These are phyloP conservation scores for Notarius quadriscutis DNA, from an alignment of 2,113 vertebrate genomes.

Conservation along the genomic window DNA sequence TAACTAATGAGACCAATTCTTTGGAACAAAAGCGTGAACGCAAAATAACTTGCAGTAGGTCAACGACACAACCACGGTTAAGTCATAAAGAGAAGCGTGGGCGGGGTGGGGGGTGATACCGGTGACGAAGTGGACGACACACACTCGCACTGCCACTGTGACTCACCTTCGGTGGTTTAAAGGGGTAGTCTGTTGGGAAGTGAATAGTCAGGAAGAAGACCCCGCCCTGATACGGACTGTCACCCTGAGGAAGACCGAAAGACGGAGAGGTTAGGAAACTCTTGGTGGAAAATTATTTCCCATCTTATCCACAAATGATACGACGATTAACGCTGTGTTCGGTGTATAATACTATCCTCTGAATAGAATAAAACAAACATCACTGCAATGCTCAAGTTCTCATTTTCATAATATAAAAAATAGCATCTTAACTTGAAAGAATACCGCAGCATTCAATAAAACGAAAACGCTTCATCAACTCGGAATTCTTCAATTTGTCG, in stretches of 20 bases:
- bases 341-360: neutral
- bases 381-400: neutral
- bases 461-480: neutral
- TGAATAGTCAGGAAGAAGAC: slow-evolving; percentile 94
- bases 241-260: slow-evolving; percentile 71
- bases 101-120: no score
- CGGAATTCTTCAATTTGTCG: neutral
- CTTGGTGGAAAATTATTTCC: neutral
- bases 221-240: slow-evolving; percentile 93
- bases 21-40: neutral
- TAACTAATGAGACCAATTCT: neutral
- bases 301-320: neutral
- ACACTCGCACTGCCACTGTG: slow-evolving; percentile 25
- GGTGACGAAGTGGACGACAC: neutral
- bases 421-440: no score
- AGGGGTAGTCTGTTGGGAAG: slow-evolving; percentile 95
- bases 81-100: neutral
- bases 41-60: neutral
- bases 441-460: neutral
- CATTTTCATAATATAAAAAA: neutral
- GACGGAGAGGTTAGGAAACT: neutral
- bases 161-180: slow-evolving; percentile 89
- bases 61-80: neutral
- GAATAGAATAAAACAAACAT: neutral
- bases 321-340: neutral